phyloP scores from a whole-genome alignment of 2,888 invertebrate genomes.

The Xestia sexstrigata region DNA sequence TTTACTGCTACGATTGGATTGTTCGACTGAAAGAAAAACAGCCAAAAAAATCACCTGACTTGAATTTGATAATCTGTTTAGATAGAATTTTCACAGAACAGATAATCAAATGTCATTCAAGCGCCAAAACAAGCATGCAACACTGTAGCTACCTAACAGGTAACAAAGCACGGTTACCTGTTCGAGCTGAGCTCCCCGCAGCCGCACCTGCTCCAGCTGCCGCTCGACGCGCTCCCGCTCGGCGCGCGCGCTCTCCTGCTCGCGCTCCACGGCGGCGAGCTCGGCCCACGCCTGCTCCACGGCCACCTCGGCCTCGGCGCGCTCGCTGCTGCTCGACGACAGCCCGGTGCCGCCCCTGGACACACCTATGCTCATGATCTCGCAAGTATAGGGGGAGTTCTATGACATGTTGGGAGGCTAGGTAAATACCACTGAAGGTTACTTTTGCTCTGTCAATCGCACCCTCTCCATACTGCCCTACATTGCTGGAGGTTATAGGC shows the following conservation, averaged over 20 bases:
- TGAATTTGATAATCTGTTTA: not conserved
- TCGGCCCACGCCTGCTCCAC: conserved; percentile 96
- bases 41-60: not conserved
- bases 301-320: conserved; percentile 92
- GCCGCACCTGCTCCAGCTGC: conserved; percentile 95
- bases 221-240: conserved; percentile 94
- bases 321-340: conserved; percentile 77
- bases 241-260: conserved; percentile 95
- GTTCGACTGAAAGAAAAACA: not conserved
- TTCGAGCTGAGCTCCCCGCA: conserved; percentile 95
- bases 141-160: not conserved
- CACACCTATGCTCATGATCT: conserved; percentile 25
- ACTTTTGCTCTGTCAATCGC: not conserved
- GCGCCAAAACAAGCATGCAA: not conserved
- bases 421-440: not conserved
- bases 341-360: conserved; percentile 75
- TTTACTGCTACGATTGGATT: not conserved
- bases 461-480: not conserved
- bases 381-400: not conserved
- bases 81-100: too few relatives aligned
- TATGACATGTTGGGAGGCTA: not conserved
- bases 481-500: not conserved
- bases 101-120: not conserved
- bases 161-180: conserved; percentile 88
- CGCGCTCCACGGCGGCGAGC: conserved; percentile 95